Conservation (phyloP, 2,888 invertebrate genomes). For the Andrena hattorfiana region DNA sequence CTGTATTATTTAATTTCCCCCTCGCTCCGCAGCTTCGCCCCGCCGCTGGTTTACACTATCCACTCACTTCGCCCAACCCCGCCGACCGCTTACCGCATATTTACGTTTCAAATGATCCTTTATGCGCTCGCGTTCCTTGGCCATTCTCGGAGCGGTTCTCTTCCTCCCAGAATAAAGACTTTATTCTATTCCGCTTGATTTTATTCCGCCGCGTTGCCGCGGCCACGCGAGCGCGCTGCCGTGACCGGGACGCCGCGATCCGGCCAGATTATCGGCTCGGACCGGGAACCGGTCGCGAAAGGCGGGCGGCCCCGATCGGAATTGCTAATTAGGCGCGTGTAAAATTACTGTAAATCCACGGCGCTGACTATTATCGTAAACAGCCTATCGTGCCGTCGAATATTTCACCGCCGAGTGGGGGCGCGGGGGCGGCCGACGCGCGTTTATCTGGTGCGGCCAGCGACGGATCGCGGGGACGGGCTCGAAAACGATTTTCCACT, state of each 20-base stretch:
- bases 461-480: slow-evolving; percentile 9
- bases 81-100: slow-evolving; percentile 33
- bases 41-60: slow-evolving; percentile 15
- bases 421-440: background rate
- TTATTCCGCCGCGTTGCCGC: slow-evolving; percentile 4
- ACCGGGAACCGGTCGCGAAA: slow-evolving; percentile 49
- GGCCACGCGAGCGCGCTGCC: too few species aligned
- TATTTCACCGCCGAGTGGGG: slow-evolving; percentile 40
- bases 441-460: slow-evolving; percentile 19
- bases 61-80: background rate
- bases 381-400: slow-evolving; percentile 45
- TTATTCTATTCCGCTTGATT: slow-evolving; percentile 41
- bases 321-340: slow-evolving; percentile 66
- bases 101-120: slow-evolving; percentile 48
- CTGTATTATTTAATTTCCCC: slow-evolving; percentile 48
- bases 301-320: slow-evolving; percentile 48
- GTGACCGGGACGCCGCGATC: slow-evolving; percentile 4
- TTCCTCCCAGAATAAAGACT: slow-evolving; percentile 37
- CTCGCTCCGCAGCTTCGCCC: background rate
- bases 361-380: slow-evolving; percentile 61
- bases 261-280: slow-evolving; percentile 41
- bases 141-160: background rate
- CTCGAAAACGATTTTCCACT: slow-evolving; percentile 41
- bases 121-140: slow-evolving; percentile 23
- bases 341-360: slow-evolving; percentile 67